These are phyloP conservation scores for Dascillus cervinus DNA, from an alignment of 2,888 invertebrate species.

Conservation along the genomic window DNA sequence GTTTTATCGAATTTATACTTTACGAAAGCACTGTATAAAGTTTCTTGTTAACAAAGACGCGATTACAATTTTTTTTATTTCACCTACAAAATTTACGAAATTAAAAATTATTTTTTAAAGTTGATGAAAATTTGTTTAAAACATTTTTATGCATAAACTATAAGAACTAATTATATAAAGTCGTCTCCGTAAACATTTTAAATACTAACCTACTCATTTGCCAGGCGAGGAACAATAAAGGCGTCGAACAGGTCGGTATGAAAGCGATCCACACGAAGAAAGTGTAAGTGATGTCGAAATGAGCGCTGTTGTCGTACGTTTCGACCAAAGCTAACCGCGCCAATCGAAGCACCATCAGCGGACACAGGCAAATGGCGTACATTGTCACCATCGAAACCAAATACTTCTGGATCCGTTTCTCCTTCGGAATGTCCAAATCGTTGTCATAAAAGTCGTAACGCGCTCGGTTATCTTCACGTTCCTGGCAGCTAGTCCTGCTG, in stretches of 20 bases:
- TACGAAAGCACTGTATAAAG: no score
- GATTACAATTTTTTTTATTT: no score
- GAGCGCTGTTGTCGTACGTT: conserved; percentile 59
- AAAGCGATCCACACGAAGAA: conserved; percentile 66
- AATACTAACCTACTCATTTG: conserved; percentile 52
- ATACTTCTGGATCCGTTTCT: conserved; percentile 60
- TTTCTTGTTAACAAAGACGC: no score
- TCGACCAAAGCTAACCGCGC: conserved; percentile 58
- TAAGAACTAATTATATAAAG: no score
- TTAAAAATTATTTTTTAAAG: no score
- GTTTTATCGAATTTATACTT: no score
- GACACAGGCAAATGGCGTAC: conserved; percentile 60
- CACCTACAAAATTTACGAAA: no score
- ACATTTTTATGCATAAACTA: no score
- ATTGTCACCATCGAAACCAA: conserved; percentile 57
- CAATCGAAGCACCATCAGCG: conserved; percentile 53
- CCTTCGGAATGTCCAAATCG: conserved; percentile 51
- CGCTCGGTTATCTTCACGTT: conserved; percentile 27
- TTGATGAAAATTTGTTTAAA: no score
- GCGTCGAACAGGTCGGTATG: conserved; percentile 58
- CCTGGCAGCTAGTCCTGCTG: conserved; percentile 29
- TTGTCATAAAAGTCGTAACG: conserved; percentile 48
- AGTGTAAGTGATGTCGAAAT: conserved; percentile 60
- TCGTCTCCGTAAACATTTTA: no score
- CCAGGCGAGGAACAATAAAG: conserved; percentile 57